Percentiles rank a stretch among this genome's conserved stretches.
phyloP scores from a whole-genome alignment of 2,888 invertebrate species.

The Zygaena filipendulae region DNA sequence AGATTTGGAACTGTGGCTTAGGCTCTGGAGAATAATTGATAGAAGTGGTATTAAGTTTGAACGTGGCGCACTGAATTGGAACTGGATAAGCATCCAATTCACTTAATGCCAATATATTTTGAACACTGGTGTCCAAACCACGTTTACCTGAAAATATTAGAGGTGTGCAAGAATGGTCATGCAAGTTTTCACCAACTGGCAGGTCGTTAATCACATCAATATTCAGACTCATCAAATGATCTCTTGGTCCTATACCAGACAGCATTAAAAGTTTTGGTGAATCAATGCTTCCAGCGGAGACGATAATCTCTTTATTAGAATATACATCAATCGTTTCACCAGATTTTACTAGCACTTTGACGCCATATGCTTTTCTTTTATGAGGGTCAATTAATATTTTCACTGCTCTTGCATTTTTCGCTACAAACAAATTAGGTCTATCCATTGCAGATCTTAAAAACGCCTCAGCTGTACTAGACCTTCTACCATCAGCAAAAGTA shows the following conservation, averaged over 20 bases:
- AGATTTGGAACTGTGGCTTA: slow-evolving; percentile 42
- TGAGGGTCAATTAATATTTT: slow-evolving; percentile 36
- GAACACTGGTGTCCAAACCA: slow-evolving; percentile 24
- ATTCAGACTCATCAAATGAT: slow-evolving; percentile 27
- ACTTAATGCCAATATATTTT: slow-evolving; percentile 18
- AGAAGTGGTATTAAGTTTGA: slow-evolving; percentile 25
- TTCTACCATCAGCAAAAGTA: slow-evolving; percentile 32
- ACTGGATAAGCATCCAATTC: slow-evolving; percentile 27
- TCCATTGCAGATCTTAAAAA: slow-evolving; percentile 31
- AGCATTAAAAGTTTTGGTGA: slow-evolving; percentile 47
- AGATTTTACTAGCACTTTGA: slow-evolving; percentile 26
- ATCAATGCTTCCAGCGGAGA: slow-evolving; percentile 45
- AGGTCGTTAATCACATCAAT: slow-evolving; percentile 34
- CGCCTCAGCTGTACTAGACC: slow-evolving; percentile 48
- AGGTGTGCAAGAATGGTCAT: slow-evolving; percentile 35
- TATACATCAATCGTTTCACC: slow-evolving; percentile 28
- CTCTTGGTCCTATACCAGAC: slow-evolving; percentile 43
- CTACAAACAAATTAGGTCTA: slow-evolving; percentile 35
- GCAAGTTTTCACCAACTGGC: slow-evolving; percentile 48
- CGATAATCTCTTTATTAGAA: slow-evolving; percentile 36
- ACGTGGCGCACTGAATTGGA: slow-evolving; percentile 35
- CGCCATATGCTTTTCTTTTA: slow-evolving; percentile 30
- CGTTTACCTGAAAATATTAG: slow-evolving; percentile 31
- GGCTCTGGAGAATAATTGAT: slow-evolving; percentile 8
- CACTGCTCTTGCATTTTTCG: slow-evolving; percentile 35